phyloP scores from a whole-genome alignment of 2,888 invertebrate species.

The Pseudanteris insignis region DNA sequence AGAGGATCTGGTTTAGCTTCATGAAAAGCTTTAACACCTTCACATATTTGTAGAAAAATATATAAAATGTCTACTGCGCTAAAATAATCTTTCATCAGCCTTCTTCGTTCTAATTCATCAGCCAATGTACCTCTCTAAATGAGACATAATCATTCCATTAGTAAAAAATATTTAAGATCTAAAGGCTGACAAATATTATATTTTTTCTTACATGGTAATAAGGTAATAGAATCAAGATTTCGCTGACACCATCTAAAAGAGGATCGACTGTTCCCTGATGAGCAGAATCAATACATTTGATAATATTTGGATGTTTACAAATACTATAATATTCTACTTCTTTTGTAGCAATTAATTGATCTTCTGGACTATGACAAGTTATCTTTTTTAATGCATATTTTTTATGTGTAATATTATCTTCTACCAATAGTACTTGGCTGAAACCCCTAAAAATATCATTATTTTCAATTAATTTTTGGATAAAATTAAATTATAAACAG shows the following conservation, averaged over 20 bases:
- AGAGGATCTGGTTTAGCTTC: conserved; percentile 76
- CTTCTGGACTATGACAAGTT: conserved; percentile 80
- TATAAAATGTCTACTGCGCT: conserved; percentile 74
- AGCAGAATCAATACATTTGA: conserved; percentile 76
- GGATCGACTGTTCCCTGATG: conserved; percentile 75
- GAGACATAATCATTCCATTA: too few species aligned
- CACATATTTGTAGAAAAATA: conserved; percentile 78
- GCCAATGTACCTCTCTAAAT: conserved; percentile 75
- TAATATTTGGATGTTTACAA: conserved; percentile 78
- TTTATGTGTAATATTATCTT: conserved; percentile 73
- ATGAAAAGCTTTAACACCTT: conserved; percentile 79
- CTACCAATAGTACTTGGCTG: conserved; percentile 80
- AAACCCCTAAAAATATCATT: conserved; percentile 80
- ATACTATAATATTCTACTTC: conserved; percentile 80
- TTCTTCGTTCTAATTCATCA: conserved; percentile 73
- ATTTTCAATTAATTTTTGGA: neutral
- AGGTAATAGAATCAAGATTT: conserved; percentile 78
- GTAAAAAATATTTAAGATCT: too few species aligned
- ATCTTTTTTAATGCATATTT: conserved; percentile 82
- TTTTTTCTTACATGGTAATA: conserved; percentile 75
- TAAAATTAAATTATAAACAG: neutral
- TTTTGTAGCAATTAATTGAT: conserved; percentile 76
- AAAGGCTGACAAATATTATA: too few species aligned
- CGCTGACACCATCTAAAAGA: conserved; percentile 75
- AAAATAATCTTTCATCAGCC: conserved; percentile 71